Conservation (phyloP, 2,797 vertebrate genomes). For the Bovichtus variegatus region DNA sequence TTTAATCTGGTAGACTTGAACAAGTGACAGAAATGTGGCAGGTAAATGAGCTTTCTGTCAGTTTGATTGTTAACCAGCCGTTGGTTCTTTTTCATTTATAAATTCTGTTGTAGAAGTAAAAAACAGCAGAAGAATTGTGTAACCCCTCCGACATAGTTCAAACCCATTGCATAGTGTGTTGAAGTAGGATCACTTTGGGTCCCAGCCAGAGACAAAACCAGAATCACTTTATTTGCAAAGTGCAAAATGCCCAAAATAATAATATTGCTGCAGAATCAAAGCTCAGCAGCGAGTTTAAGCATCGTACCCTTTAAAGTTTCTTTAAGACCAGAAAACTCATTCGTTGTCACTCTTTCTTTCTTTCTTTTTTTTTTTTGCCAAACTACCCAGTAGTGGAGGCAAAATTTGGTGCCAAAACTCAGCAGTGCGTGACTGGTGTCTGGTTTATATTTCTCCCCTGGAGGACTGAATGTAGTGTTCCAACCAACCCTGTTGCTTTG, state of each 20-base stretch:
- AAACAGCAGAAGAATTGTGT: background rate
- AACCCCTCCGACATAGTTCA: background rate
- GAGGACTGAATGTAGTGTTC: slow-evolving; percentile 25
- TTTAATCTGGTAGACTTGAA: background rate
- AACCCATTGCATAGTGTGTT: background rate
- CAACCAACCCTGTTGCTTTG: slow-evolving; percentile 30
- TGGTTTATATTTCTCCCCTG: background rate
- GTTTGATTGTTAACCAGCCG: slow-evolving; percentile 5
- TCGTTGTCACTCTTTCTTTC: background rate
- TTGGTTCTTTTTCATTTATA: background rate
- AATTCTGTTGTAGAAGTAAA: background rate
- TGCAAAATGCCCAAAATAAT: background rate
- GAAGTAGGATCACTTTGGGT: background rate
- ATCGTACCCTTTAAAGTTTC: background rate
- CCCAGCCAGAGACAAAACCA: background rate
- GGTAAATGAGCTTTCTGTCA: background rate
- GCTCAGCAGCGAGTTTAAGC: background rate
- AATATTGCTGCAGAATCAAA: background rate
- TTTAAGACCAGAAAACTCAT: background rate
- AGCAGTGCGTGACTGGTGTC: background rate
- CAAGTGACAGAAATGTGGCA: background rate
- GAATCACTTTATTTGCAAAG: background rate
- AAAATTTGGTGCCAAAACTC: slow-evolving; percentile 10
- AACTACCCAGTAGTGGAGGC: background rate
- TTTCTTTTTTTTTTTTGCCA: background rate